Evolutionary conservation across 2,888 invertebrate species (phyloP), one percentile per base, ranked within the genome.

Genomic region (Gymnocheta viridis): DNA sequence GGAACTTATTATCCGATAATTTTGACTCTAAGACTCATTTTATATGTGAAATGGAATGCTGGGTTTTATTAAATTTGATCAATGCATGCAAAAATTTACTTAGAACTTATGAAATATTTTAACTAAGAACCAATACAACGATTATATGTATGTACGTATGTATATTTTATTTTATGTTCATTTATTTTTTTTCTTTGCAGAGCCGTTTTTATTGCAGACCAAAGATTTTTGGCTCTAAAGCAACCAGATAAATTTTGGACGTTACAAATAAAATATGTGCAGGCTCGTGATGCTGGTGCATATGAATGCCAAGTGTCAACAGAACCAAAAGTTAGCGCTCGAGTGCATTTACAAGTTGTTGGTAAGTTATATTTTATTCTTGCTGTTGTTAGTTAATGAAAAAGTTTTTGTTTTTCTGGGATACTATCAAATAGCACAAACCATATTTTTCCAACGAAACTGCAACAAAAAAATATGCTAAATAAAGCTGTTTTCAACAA

Each of bases 231-330:
- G 92, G 96, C 97, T 85, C 96, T 97, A 85, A 91, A 92, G 80
- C 91, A 92, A 86, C 91, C 92, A 58, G 91, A 91, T 86, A 91
- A 92, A 88, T 91, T 91, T 87, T 98, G 98, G 98, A 97, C 97
- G 58, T 93, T 98, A 86, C 97, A 97, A 94, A 96, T 96, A 89
- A 97, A 97, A 93, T 97, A 96, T 93, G 97, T 97, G 88, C 97
- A 97, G 92, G 95, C 96, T 86, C 94, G 96, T 86, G 98, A 98
- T 93, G 96, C 96, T 87, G 98, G 98, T 86, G 94, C 96, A 91
- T 98, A 98, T 93, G 98, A 98, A 94, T 98, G 97, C 92, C 98
- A 98, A 95, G 96, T 98, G 91, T 96, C 97, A 93, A 97, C 97
- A 87, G 97, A 97, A 93, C 97, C 97, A 89, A 98, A 98, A 94